phyloP scores from a whole-genome alignment of 2,797 vertebrate species.

The Borostomias antarcticus region DNA sequence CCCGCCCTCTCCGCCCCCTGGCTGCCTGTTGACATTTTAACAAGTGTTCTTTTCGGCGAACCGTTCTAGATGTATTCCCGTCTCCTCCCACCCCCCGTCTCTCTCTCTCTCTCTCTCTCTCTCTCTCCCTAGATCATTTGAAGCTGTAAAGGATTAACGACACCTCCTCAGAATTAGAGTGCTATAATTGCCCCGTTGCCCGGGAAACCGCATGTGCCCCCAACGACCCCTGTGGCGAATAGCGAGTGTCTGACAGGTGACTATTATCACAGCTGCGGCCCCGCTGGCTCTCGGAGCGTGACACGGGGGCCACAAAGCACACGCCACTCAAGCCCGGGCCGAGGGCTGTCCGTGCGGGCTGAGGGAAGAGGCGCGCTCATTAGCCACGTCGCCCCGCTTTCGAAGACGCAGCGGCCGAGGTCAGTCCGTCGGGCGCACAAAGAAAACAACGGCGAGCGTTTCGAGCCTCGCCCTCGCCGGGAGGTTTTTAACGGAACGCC shows the following conservation, averaged over 20 bases:
- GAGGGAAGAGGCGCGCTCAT: background rate
- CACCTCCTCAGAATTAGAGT: conserved; percentile 17
- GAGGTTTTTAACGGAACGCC: too few relatives aligned
- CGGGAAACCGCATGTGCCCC: conserved; percentile 50
- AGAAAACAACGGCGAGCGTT: too few relatives aligned
- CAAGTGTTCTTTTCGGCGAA: background rate
- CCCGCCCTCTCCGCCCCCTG: background rate
- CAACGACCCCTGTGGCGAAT: conserved; percentile 14
- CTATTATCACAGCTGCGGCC: conserved; percentile 53
- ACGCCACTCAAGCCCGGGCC: conserved; percentile 47
- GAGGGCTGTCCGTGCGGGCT: conserved; percentile 27
- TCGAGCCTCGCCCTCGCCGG: too few relatives aligned
- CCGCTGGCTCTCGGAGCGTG: background rate
- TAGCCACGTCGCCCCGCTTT: too few relatives aligned
- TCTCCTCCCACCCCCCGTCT: background rate
- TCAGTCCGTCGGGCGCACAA: too few relatives aligned
- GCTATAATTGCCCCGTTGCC: conserved; percentile 57
- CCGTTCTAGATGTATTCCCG: too few relatives aligned
- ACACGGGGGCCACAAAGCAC: conserved; percentile 42
- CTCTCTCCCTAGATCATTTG: conserved; percentile 24
- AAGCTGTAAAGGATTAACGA: conserved; percentile 31
- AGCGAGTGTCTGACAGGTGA: conserved; percentile 43
- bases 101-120: background rate
- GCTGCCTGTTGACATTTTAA: conserved; percentile 15
- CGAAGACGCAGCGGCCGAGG: too few relatives aligned